Evolutionary conservation across 1,140 invertebrate genomes (phyloP).

Genomic region (Myzus persicae): DNA sequence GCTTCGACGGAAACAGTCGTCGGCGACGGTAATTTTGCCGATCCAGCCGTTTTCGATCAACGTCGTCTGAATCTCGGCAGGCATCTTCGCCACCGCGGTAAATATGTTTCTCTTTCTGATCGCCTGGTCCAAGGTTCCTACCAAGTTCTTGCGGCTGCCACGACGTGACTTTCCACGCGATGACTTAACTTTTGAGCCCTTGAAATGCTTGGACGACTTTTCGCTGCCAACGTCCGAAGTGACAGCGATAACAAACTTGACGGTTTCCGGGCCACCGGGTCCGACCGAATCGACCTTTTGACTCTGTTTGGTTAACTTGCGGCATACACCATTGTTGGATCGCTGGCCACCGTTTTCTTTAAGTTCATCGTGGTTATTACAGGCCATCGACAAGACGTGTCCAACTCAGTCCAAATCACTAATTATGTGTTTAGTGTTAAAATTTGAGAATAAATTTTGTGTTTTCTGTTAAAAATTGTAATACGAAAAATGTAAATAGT

Average conservation of each 20-base stretch:
- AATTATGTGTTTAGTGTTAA: neutral
- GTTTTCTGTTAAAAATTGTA: neutral
- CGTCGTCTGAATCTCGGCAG: neutral
- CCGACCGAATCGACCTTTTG: too few relatives aligned
- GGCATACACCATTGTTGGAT: neutral
- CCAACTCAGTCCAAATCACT: neutral
- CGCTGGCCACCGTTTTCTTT: neutral
- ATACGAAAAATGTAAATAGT: neutral
- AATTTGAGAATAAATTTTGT: neutral
- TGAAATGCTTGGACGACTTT: neutral
- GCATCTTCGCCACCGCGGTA: neutral
- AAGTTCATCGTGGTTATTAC: neutral
- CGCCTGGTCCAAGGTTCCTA: neutral
- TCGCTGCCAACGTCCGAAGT: neutral
- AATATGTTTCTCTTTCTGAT: neutral
- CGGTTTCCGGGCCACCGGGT: too few relatives aligned
- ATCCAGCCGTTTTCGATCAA: conserved; percentile 8
- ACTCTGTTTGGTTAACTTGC: too few relatives aligned
- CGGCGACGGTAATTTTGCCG: neutral
- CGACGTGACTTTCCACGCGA: neutral
- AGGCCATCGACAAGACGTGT: neutral
- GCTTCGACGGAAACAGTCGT: neutral
- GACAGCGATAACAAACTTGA: too few relatives aligned
- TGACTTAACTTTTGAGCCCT: neutral
- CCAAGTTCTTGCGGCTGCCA: neutral